Percentiles rank a stretch among this genome's conserved stretches.
These are phyloP conservation scores for Palythoa caribaeorum DNA, from an alignment of 92 coral and sea anemone species.

Conservation along the genomic window DNA sequence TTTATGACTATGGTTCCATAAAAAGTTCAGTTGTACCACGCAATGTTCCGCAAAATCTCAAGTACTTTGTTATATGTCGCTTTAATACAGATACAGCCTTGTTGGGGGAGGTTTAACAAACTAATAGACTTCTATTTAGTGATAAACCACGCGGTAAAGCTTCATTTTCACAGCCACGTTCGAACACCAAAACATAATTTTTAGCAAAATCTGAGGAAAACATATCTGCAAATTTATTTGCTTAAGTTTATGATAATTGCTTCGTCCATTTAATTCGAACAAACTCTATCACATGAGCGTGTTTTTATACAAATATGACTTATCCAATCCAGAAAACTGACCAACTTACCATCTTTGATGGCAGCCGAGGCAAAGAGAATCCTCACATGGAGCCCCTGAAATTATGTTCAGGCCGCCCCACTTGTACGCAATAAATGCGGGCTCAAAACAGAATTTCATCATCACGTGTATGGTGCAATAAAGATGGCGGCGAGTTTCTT, in stretches of 20 bases:
- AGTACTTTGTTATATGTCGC: no score
- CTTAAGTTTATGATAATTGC: background rate
- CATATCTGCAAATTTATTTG: background rate
- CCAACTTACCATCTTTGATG: constrained; percentile 84
- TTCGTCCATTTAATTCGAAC: background rate
- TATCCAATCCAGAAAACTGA: background rate
- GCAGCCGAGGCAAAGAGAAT: constrained; percentile 79
- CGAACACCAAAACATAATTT: background rate
- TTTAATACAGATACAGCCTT: no score
- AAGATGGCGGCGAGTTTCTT: constrained; percentile 98
- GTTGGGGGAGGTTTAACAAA: background rate
- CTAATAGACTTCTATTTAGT: background rate
- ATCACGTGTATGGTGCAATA: constrained; percentile 63
- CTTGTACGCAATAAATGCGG: constrained; percentile 51
- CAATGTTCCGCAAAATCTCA: no score
- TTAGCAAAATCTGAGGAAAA: background rate
- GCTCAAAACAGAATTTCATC: constrained; percentile 56
- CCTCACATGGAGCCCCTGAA: constrained; percentile 90
- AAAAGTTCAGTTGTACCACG: no score
- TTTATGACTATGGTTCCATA: no score
- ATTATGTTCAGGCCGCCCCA: constrained; percentile 82
- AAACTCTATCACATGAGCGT: background rate
- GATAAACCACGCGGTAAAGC: constrained; percentile 9
- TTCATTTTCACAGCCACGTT: background rate
- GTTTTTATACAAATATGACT: background rate